Evolutionary conservation across 2,797 vertebrate genomes (phyloP).

Genomic region (Acipenser oxyrinchus): DNA sequence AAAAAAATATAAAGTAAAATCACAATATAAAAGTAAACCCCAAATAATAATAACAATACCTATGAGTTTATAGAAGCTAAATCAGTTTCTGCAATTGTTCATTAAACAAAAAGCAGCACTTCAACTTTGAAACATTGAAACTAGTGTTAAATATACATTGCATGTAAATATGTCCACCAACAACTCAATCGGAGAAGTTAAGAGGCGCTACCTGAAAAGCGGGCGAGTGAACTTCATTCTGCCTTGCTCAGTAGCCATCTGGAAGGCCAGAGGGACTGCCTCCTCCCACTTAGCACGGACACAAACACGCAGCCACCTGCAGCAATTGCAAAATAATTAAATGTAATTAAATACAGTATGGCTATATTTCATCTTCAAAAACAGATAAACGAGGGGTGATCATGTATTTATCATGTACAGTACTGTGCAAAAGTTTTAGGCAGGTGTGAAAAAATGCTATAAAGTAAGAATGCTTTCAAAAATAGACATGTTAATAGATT

Average conservation of each 20-base stretch:
- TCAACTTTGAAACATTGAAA: neutral
- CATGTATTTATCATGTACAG: too few species aligned
- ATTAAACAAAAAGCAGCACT: neutral
- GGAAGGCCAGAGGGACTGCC: constrained; percentile 75
- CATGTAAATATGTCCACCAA: neutral
- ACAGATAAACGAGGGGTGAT: too few species aligned
- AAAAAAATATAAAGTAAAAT: neutral
- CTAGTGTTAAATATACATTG: neutral
- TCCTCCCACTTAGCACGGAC: constrained; percentile 81
- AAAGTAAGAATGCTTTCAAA: too few species aligned
- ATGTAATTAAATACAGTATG: too few species aligned
- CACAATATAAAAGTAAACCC: neutral
- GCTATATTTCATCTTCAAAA: too few species aligned
- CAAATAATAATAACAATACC: neutral
- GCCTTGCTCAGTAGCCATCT: constrained; percentile 92
- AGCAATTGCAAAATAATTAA: constrained; percentile 5
- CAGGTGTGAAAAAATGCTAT: too few species aligned
- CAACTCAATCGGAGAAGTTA: neutral
- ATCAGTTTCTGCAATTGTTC: neutral
- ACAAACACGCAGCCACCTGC: constrained; percentile 85
- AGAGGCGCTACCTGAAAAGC: constrained; percentile 71
- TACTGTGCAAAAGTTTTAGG: too few species aligned
- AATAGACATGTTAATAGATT: too few species aligned
- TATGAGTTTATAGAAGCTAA: neutral
- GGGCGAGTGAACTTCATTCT: constrained; percentile 93